A percentile compares a stretch with the other conserved stretches of the same genome.
phyloP scores from a whole-genome alignment of 1,140 invertebrate species.

The Cataglyphis hispanica region DNA sequence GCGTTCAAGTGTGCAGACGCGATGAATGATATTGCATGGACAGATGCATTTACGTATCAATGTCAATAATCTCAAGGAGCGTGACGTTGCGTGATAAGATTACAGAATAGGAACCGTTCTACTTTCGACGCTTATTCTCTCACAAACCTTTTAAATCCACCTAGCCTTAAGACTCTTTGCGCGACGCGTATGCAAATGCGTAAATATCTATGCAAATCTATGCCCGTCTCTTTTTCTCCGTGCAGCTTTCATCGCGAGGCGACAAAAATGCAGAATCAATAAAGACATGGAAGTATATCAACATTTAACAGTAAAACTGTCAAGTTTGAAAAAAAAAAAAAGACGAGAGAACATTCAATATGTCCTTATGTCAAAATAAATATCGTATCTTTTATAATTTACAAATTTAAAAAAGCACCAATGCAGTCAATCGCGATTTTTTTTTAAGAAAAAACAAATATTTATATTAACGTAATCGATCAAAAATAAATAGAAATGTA shows the following conservation, averaged over 20 bases:
- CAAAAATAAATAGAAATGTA: background rate
- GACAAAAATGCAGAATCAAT: slow-evolving; percentile 31
- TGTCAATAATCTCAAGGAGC: slow-evolving; percentile 56
- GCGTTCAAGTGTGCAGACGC: background rate
- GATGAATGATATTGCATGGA: slow-evolving; percentile 57
- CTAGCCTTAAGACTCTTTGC: slow-evolving; percentile 19
- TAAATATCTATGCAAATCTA: background rate
- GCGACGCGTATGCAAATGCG: slow-evolving; percentile 35
- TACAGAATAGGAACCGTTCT: slow-evolving; percentile 52
- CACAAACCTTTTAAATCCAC: slow-evolving; percentile 5
- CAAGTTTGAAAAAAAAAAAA: background rate
- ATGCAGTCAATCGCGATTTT: background rate
- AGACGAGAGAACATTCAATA: background rate
- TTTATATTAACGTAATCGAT: background rate
- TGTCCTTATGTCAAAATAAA: background rate
- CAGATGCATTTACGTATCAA: slow-evolving; percentile 65
- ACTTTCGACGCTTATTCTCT: slow-evolving; percentile 44
- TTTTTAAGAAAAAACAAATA: background rate
- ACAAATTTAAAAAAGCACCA: background rate
- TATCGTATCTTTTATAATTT: background rate
- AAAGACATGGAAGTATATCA: background rate
- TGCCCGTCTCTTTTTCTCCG: background rate
- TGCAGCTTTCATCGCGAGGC: background rate
- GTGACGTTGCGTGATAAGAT: slow-evolving; percentile 40
- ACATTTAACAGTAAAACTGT: background rate